Conservation (phyloP, 2,113 vertebrate species). For the Morone saxatilis region DNA sequence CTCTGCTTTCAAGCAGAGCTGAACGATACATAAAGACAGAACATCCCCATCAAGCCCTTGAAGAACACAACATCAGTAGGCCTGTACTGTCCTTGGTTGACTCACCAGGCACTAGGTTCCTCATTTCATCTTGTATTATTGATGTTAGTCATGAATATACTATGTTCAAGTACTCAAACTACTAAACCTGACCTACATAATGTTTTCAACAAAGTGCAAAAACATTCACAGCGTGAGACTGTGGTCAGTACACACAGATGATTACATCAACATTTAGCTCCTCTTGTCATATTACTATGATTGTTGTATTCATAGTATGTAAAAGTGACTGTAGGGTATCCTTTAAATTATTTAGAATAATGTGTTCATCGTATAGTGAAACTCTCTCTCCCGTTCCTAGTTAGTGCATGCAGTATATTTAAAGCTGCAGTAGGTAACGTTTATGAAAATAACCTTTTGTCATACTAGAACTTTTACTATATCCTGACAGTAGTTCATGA, state of each 20-base stretch:
- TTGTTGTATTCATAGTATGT: neutral
- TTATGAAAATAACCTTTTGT: too few relatives aligned
- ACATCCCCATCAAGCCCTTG: neutral
- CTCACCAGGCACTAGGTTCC: neutral
- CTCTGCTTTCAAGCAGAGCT: neutral
- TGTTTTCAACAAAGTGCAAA: neutral
- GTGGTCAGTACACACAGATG: neutral
- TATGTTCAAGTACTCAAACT: neutral
- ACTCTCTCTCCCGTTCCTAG: too few relatives aligned
- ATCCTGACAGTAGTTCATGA: too few relatives aligned
- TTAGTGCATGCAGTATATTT: too few relatives aligned
- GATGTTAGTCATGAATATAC: neutral
- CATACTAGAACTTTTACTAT: too few relatives aligned
- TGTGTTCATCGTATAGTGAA: too few relatives aligned
- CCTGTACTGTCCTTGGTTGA: constrained; percentile 12
- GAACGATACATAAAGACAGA: neutral
- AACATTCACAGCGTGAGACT: neutral
- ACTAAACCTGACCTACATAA: neutral
- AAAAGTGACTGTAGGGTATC: neutral
- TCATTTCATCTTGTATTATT: neutral
- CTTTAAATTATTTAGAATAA: neutral
- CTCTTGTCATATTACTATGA: neutral
- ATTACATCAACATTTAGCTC: neutral
- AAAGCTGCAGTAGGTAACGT: too few relatives aligned
- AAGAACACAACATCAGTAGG: neutral